Evolutionary conservation across 2,113 vertebrate species (phyloP), one percentile per base, ranked within the genome.

Genomic region (Hystrix brachyura): DNA sequence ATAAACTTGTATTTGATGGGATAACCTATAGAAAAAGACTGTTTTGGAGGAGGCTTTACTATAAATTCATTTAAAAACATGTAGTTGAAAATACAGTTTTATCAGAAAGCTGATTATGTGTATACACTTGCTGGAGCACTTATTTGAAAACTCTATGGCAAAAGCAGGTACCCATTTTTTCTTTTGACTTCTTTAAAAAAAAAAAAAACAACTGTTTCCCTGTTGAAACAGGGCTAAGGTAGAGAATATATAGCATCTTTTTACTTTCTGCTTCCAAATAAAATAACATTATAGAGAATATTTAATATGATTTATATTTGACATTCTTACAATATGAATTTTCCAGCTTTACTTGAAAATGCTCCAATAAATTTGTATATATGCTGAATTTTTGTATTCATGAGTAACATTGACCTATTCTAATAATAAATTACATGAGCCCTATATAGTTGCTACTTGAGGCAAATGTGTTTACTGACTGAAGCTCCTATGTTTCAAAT

Each of bases 251-350:
- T 4, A 74, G 32, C 29, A 87, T 11, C 13, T 81, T 92, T 92
- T 97, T 89, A 67, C 78, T 81, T 57, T 34, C 27, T 94, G 18
- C 71, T 90, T 94, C n/a, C 51, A 93, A 94, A 60, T 81, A 91
- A 76, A 51, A 76, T 59, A 82, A 60, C 43, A 69, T 55, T 18
- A 76, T 90, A 87, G 27, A 82, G 55, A 82, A 86, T 69, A n/a
- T 83, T 29, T n/a, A 87, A 34, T 87, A 51, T 65, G 14, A 27
- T 91, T 97, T 88, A 78, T 85, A 81, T 87, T 87, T 67, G 85
- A 81, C 25, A 84, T 90, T 90, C 34, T 48, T 90, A 38, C 13
- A 83, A 53, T 91, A 25, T 94, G 27, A 59, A 74, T 89, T 95
- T 84, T 93, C 34, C 10, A 79, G 51, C 11, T 92, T 93, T 96